These are phyloP conservation scores for Lycophotia porphyrea DNA, from an alignment of 2,888 invertebrate species.

Conservation along the genomic window DNA sequence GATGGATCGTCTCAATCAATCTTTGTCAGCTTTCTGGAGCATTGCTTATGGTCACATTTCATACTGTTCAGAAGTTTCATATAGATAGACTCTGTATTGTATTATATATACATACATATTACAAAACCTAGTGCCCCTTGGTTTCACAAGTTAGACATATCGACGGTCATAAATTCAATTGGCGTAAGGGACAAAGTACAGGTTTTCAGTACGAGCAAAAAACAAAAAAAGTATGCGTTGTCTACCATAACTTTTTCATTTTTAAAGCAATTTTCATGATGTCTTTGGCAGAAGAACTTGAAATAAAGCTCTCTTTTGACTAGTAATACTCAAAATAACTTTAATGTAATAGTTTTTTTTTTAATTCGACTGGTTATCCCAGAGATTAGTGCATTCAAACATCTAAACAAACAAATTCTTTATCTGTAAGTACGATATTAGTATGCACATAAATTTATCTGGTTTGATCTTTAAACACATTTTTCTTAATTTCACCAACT, in stretches of 20 bases:
- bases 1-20: conserved; percentile 43
- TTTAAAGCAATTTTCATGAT: too few species aligned
- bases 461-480: not conserved
- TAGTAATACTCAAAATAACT: too few species aligned
- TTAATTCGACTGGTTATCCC: not conserved
- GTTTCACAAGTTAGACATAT: too few species aligned
- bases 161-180: too few species aligned
- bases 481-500: not conserved
- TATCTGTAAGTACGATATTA: not conserved
- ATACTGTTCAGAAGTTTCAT: not conserved
- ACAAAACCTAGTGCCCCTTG: not conserved
- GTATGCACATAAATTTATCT: not conserved
- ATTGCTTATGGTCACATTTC: conserved; percentile 22
- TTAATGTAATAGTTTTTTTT: too few species aligned
- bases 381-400: not conserved
- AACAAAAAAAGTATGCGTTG: too few species aligned
- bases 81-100: not conserved
- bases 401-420: not conserved
- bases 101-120: too few species aligned
- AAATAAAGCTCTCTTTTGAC: too few species aligned
- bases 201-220: too few species aligned
- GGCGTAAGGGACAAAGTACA: too few species aligned
- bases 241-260: too few species aligned
- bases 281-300: too few species aligned
- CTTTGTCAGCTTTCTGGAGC: conserved; percentile 50